Conservation (phyloP, 2,113 vertebrate species). For the Tretioscincus oriximinensis region DNA sequence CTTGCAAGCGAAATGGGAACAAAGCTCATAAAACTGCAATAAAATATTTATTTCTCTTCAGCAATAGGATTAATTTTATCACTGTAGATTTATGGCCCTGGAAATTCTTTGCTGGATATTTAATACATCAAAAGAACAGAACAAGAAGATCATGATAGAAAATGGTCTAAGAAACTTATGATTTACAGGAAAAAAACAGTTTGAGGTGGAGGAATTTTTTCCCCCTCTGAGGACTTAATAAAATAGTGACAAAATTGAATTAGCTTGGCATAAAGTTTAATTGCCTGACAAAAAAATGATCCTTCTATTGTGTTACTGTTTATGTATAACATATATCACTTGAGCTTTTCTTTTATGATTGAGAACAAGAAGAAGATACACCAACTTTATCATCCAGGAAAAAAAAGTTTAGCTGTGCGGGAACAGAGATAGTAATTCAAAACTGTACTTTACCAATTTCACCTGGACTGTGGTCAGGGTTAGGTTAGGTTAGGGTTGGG, state of each 20-base stretch:
- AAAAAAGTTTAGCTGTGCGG: constrained; percentile 10
- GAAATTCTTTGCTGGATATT: constrained; percentile 73
- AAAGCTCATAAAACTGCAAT: constrained; percentile 78
- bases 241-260: constrained; percentile 74
- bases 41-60: constrained; percentile 82
- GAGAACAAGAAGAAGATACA: constrained; percentile 6
- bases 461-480: neutral
- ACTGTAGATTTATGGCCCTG: constrained; percentile 74
- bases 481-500: too few species aligned
- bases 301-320: constrained; percentile 58
- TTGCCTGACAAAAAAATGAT: constrained; percentile 70
- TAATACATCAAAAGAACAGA: constrained; percentile 78
- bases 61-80: constrained; percentile 79
- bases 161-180: constrained; percentile 67
- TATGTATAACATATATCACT: constrained; percentile 53
- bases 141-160: constrained; percentile 63
- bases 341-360: constrained; percentile 34
- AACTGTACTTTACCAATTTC: neutral
- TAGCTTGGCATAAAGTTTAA: constrained; percentile 74
- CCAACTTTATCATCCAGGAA: constrained; percentile 31
- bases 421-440: neutral
- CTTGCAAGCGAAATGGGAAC: constrained; percentile 65
- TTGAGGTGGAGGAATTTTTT: constrained; percentile 25
- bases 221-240: constrained; percentile 68
- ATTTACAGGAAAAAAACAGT: constrained; percentile 66